Conservation (phyloP, 2,888 invertebrate genomes). For the Cosmia trapezina region DNA sequence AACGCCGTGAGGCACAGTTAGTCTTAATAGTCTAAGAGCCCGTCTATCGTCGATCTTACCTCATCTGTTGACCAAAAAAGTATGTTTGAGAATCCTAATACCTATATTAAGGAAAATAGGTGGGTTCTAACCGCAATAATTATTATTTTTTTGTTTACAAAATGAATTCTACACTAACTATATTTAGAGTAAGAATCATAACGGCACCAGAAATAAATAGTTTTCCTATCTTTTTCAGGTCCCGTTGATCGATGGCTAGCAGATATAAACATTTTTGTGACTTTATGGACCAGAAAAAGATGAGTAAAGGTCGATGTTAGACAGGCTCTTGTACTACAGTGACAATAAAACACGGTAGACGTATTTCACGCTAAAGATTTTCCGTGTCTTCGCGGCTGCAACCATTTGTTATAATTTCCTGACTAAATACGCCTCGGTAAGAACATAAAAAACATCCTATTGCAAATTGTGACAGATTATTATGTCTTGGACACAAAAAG, state of each 20-base stretch:
- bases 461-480: slow-evolving; percentile 81
- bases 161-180: too few relatives aligned
- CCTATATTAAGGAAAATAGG: too few relatives aligned
- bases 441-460: slow-evolving; percentile 70
- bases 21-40: slow-evolving; percentile 54
- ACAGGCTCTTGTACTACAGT: slow-evolving; percentile 39
- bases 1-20: slow-evolving; percentile 45
- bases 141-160: too few relatives aligned
- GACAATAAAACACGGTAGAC: slow-evolving; percentile 65
- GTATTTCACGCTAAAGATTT: slow-evolving; percentile 71
- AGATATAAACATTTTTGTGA: too few relatives aligned
- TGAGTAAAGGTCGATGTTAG: neutral
- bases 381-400: slow-evolving; percentile 58
- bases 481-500: slow-evolving; percentile 63
- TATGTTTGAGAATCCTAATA: too few relatives aligned
- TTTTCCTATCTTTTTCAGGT: too few relatives aligned
- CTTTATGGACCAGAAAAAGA: neutral
- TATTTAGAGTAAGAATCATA: too few relatives aligned
- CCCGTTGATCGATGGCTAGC: too few relatives aligned
- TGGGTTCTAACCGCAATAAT: too few relatives aligned
- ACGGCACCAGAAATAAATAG: too few relatives aligned
- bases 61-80: neutral
- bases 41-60: neutral
- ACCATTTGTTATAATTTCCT: slow-evolving; percentile 80
- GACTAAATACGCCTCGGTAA: slow-evolving; percentile 70